Evolutionary conservation across 1,140 invertebrate genomes (phyloP), one percentile per base, ranked within the genome.

Genomic region (Zaprionus vittiger): DNA sequence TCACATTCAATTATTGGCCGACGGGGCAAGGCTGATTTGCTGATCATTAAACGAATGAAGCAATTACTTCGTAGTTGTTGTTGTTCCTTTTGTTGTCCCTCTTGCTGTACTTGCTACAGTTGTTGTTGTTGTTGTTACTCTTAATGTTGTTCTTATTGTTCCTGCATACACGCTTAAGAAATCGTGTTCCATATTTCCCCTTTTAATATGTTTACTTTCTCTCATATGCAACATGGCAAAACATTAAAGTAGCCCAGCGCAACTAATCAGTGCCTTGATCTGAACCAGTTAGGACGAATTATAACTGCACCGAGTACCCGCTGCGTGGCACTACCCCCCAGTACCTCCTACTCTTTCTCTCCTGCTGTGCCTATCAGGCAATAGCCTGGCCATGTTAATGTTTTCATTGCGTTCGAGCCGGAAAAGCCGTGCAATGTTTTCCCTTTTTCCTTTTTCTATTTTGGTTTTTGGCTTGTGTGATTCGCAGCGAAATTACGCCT

Each of bases 11-110:
- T 84, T 89, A 86, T 71, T 73, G 57, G 22, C n/a, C 49, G 24
- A 38, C n/a, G 49, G 15, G 72, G 52, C 68, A 63, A 74, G 81
- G 79, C 84, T 47, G 41, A 84, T 89, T 87, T 89, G 64, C 81
- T 81, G 81, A 76, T 84, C 83, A 89, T 87, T 89, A 84, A 81
- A 81, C 66, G 75, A 89, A 87, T 89, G 80, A 89, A 89, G 85
- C 74, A 84, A 89, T 89, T 89, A 81, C 47, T 70, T 70, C 11
- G 11, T 24, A 1, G 3, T 24, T 22, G 6, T 52, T 20, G 17
- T 52, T 12, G 3, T 22, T 49, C 0, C 14, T 20, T 49, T 31
- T 31, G 28, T 69, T 24, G 11, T 22, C 3, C 11, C 24, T 66
- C 49, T 71, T 79, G 78, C 81, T 52, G 47, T 52, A 22, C 17